Evolutionary conservation across 2,113 vertebrate genomes (phyloP), one percentile per base, ranked within the genome.

Genomic region (Leucoraja erinaceus): DNA sequence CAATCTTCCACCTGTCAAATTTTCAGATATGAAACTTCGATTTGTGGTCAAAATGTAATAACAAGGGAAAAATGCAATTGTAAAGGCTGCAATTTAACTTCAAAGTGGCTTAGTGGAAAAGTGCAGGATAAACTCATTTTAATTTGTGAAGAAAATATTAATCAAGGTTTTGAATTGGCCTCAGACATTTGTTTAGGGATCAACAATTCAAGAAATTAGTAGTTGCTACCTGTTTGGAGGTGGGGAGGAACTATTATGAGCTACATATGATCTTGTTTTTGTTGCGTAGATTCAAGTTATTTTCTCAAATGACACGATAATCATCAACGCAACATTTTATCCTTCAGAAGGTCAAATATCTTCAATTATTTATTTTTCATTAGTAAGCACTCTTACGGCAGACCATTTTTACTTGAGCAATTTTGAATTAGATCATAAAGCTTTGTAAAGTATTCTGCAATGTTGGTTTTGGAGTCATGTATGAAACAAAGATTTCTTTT

Each of bases 201-300:
- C 90, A 61, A 76, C 31, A 93, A 8, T 93, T 88, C 94, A 92
- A 95, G 94, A 68, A 25, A 75, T 94, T 95, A 95, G 96, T 94
- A 95, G 96, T 94, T 94, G 94, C 95, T 94, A 95, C 96, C 95
- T 96, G 96, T 94, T 95, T 93, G 93, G 77, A 93, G 94, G 93
- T 95, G 59, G 31, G 59, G 28, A 63, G 31, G n/a, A 88, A 31
- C n/a, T 86, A 75, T 28, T 75, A 14, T 66, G 59, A 88, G 28
- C 28, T 63, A 18, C 59, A 2, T 88, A 88, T 63, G 83, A 66
- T 63, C 59, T 88, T 88, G 59, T 88, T 88, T 88, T 56, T 88
- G 83, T 88, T 88, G 83, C 54, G 59, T 83, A 86, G 56, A n/a
- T 61, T 2, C 18, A 0, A 95, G 93, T 94, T n/a, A 88, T 88